These are phyloP conservation scores for Nesidiocoris tenuis DNA, from an alignment of 2,888 invertebrate genomes.

Conservation along the genomic window DNA sequence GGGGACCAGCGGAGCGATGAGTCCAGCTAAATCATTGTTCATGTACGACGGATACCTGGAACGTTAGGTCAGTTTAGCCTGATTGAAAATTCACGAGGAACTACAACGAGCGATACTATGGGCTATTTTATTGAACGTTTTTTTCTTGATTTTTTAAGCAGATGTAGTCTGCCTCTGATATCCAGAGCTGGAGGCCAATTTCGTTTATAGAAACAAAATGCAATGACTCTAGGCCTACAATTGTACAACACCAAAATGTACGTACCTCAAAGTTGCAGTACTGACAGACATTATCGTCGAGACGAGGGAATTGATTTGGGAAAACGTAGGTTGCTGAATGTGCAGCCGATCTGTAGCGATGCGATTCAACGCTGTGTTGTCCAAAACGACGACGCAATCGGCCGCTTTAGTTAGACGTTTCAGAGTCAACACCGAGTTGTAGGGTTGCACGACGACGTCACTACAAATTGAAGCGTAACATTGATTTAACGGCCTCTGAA, in stretches of 20 bases:
- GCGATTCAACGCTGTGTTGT: constrained; percentile 94
- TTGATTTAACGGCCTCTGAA: too few relatives aligned
- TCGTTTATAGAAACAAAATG: too few relatives aligned
- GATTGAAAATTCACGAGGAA: too few relatives aligned
- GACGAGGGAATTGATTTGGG: constrained; percentile 94
- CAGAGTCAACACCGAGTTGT: constrained; percentile 91
- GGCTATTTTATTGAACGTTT: too few relatives aligned
- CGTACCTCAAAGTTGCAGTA: constrained; percentile 84
- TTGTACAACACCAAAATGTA: too few relatives aligned
- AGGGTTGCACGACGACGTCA: constrained; percentile 95
- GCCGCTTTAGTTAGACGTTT: constrained; percentile 92
- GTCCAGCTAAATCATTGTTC: constrained; percentile 95
- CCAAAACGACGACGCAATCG: constrained; percentile 94
- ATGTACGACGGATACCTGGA: constrained; percentile 91
- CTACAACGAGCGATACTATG: too few relatives aligned
- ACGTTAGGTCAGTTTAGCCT: too few relatives aligned
- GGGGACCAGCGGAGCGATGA: constrained; percentile 93
- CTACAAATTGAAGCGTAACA: constrained; percentile 61
- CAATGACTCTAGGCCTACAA: too few relatives aligned
- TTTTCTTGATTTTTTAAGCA: too few relatives aligned
- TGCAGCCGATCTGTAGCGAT: constrained; percentile 91
- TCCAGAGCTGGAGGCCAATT: too few relatives aligned
- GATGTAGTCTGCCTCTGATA: too few relatives aligned
- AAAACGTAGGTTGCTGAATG: constrained; percentile 93
- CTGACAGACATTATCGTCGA: constrained; percentile 99